A percentile compares a stretch with the other conserved stretches of the same genome.
phyloP scores from a whole-genome alignment of 2,113 vertebrate species.

The Pyrgilauda ruficollis region DNA sequence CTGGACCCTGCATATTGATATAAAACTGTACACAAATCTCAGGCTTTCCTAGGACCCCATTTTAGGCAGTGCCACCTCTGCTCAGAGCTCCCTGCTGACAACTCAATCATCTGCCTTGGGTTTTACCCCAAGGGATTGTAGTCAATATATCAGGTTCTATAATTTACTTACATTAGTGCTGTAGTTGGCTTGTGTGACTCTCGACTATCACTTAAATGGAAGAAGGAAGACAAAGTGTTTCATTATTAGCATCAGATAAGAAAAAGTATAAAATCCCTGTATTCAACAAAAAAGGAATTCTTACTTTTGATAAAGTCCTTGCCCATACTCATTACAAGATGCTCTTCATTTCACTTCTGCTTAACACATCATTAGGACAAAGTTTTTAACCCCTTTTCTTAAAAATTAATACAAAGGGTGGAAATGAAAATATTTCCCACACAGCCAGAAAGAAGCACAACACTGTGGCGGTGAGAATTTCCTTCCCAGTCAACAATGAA shows the following conservation, averaged over 20 bases:
- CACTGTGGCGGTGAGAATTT: background rate
- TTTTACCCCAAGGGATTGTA: background rate
- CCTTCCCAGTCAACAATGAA: background rate
- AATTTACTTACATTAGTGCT: background rate
- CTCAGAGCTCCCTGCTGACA: background rate
- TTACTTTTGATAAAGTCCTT: background rate
- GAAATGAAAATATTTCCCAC: background rate
- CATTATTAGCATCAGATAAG: background rate
- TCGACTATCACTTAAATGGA: background rate
- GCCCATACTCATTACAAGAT: background rate
- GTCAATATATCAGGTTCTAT: background rate
- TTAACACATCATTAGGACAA: background rate
- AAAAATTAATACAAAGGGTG: background rate
- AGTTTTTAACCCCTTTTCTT: background rate
- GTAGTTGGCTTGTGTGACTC: background rate
- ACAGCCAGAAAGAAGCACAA: background rate
- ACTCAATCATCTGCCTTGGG: background rate
- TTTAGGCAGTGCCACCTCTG: background rate
- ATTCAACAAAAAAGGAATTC: background rate
- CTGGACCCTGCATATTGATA: background rate
- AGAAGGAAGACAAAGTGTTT: background rate
- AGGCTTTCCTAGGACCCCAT: background rate
- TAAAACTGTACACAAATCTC: background rate
- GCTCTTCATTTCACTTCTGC: background rate
- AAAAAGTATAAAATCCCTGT: background rate